Evolutionary conservation across 2,797 vertebrate genomes (phyloP), one percentile per base, ranked within the genome.

Genomic region (Pseudochromis fuscus): DNA sequence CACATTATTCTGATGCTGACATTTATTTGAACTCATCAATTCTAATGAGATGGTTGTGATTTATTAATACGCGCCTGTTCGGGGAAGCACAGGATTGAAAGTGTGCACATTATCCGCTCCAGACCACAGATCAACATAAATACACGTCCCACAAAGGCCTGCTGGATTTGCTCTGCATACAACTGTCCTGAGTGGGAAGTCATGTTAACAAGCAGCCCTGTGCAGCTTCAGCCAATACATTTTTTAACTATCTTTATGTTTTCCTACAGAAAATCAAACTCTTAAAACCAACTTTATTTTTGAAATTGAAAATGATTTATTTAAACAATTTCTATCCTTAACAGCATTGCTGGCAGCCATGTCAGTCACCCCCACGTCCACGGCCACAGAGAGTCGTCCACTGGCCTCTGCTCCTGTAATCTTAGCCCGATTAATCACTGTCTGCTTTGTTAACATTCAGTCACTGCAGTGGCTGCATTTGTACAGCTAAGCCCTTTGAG

Each of bases 401-500:
- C 7, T 4, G 9, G 63, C 21, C 9, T 31, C n/a, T 37, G 21
- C 40, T 46, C 19, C n/a, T 40, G 44, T 23, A 44, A 66, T 71
- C 51, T 23, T 13, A 13, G 42, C 23, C 5, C 16, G 31, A 73
- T 23, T 45, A 51, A 40, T 62, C 21, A 30, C 24, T 52, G 45
- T 46, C 40, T n/a, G 49, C 42, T 60, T 23, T 75, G 45, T 69
- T 72, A 52, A 40, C 53, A 27, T 50, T 45, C 38, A 27, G 25
- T 58, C 24, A 25, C 12, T 60, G 42, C 58, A 48, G 24, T 56
- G 49, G 55, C 37, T 63, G 64, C 52, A 46, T 67, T 74, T 74
- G 62, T 45, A 23, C 31, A 42, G 45, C 21, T 65, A 81, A 83
- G 57, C 60, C 66, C 44, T 55, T 5, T 19, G 52, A 83, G 33